Conservation (phyloP, 2,888 invertebrate species). For the Cosmorhoe ocellata region DNA sequence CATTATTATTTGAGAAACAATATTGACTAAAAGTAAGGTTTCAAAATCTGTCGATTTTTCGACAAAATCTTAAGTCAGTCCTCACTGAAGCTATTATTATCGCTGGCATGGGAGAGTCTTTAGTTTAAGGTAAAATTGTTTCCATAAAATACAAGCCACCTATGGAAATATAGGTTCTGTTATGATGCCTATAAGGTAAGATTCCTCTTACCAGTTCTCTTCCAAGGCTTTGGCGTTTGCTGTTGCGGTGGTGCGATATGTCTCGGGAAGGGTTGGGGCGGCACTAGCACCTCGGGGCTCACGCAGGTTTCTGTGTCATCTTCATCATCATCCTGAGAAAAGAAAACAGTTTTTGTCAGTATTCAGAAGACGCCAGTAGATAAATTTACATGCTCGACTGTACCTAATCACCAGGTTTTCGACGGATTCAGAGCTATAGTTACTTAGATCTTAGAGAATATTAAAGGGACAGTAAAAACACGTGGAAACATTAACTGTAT, state of each 20-base stretch:
- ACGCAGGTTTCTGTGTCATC: constrained; percentile 73
- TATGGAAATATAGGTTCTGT: background rate
- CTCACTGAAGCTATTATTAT: background rate
- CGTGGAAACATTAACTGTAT: no score
- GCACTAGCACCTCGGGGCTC: constrained; percentile 67
- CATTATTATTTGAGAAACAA: background rate
- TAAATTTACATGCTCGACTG: no score
- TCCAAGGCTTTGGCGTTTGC: constrained; percentile 75
- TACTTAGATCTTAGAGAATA: no score
- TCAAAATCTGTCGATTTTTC: no score
- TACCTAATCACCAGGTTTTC: no score
- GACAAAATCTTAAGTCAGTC: background rate
- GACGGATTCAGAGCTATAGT: no score
- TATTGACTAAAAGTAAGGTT: no score
- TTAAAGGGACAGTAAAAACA: no score
- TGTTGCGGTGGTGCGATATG: constrained; percentile 60
- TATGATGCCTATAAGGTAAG: background rate
- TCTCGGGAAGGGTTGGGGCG: constrained; percentile 76
- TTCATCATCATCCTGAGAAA: constrained; percentile 72
- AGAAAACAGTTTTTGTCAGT: background rate
- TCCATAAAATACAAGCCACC: background rate
- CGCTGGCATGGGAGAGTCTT: no score
- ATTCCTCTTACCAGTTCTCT: constrained; percentile 69
- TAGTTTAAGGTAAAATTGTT: background rate
- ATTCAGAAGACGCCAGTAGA: no score